Conservation (phyloP, 1,140 invertebrate species). For the Apis laboriosa region DNA sequence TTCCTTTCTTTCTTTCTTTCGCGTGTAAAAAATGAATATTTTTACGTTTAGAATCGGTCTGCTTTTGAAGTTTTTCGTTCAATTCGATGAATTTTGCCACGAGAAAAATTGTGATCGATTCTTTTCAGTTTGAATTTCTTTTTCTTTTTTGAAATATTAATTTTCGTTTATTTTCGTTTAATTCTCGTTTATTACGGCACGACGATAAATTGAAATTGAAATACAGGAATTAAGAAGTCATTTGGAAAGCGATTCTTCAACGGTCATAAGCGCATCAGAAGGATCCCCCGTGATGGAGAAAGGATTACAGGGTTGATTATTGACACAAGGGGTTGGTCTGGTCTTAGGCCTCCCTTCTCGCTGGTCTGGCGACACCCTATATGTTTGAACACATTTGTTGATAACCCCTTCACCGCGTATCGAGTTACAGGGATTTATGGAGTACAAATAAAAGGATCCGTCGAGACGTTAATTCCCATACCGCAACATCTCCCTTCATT, state of each 20-base stretch:
- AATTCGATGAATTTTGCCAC: no score
- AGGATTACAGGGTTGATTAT: constrained; percentile 77
- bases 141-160: not conserved
- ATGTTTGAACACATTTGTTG: constrained; percentile 81
- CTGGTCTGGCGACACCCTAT: constrained; percentile 73
- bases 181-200: not conserved
- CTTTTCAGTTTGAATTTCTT: no score
- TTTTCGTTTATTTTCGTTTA: no score
- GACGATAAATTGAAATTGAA: no score
- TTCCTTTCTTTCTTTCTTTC: no score
- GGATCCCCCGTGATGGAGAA: constrained; percentile 62
- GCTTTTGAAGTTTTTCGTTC: no score
- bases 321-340: constrained; percentile 71
- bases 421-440: constrained; percentile 70
- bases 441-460: constrained; percentile 61
- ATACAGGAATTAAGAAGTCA: constrained; percentile 73
- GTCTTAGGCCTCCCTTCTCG: constrained; percentile 48
- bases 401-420: constrained; percentile 77
- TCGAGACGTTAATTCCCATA: constrained; percentile 43
- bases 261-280: constrained; percentile 73
- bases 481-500: constrained; percentile 7
- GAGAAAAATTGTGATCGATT: no score
- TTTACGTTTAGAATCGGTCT: no score
- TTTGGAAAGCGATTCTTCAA: constrained; percentile 73
- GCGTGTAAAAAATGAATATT: no score